Conservation (phyloP, 2,888 invertebrate genomes). For the Urechis unicinctus region DNA sequence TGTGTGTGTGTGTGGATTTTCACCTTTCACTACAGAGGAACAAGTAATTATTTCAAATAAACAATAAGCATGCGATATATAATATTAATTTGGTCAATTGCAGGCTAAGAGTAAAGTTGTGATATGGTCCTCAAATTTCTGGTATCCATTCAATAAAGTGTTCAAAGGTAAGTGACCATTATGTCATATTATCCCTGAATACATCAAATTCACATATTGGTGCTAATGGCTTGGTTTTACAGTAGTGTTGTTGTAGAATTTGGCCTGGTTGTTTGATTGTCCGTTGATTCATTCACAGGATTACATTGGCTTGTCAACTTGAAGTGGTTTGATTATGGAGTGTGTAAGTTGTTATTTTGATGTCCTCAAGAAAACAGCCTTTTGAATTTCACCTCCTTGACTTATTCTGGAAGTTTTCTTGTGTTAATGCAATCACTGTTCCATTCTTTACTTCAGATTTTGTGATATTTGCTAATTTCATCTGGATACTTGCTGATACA, state of each 20-base stretch:
- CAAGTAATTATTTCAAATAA: not conserved
- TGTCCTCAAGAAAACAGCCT: no score
- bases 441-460: constrained; percentile 57
- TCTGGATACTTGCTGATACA: constrained; percentile 68
- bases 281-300: no score
- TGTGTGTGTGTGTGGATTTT: no score
- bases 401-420: no score
- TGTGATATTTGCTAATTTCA: constrained; percentile 67
- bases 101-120: constrained; percentile 19
- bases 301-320: constrained; percentile 66
- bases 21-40: not conserved
- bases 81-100: not conserved
- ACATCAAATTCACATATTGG: no score
- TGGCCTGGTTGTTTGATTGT: no score
- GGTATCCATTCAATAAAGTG: constrained; percentile 51
- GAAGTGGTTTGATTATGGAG: constrained; percentile 56
- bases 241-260: no score
- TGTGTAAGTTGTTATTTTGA: constrained; percentile 52
- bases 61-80: no score
- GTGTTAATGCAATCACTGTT: not conserved
- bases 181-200: no score
- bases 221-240: no score
- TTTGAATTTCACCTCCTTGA: no score
- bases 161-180: constrained; percentile 11
- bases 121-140: constrained; percentile 62